Conservation (phyloP, 2,797 vertebrate species). For the Anomalospiza imberbis region DNA sequence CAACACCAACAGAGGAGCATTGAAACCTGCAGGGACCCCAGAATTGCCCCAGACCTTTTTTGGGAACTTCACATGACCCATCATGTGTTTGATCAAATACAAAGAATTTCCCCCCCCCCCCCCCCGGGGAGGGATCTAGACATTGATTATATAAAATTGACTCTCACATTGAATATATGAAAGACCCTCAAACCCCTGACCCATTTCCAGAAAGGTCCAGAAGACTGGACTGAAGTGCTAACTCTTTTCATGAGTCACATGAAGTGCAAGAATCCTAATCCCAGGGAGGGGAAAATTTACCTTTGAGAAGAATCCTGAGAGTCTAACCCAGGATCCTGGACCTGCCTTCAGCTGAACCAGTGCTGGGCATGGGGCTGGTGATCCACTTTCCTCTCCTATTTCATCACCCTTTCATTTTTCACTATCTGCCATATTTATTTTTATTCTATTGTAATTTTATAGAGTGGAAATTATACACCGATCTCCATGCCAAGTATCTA, state of each 20-base stretch:
- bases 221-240: not conserved
- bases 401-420: not conserved
- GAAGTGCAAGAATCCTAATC: not conserved
- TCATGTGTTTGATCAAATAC: not conserved
- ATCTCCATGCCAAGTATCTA: not conserved
- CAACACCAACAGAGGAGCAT: not conserved
- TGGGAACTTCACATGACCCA: no score
- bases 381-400: not conserved
- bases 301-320: not conserved
- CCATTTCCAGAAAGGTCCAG: not conserved
- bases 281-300: not conserved
- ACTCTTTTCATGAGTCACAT: not conserved
- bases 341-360: no score
- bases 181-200: not conserved
- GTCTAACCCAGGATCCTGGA: not conserved
- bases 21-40: no score
- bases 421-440: not conserved
- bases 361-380: no score
- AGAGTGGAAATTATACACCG: fast-evolving
- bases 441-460: not conserved
- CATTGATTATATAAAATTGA: no score
- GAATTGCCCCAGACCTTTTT: not conserved
- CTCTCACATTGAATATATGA: not conserved
- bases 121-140: not conserved
- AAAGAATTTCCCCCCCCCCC: not conserved